Percentiles rank a stretch among this genome's conserved stretches.
These are phyloP conservation scores for Pseudolaguvia tuberculata DNA, from an alignment of 2,113 vertebrate species.

Conservation along the genomic window DNA sequence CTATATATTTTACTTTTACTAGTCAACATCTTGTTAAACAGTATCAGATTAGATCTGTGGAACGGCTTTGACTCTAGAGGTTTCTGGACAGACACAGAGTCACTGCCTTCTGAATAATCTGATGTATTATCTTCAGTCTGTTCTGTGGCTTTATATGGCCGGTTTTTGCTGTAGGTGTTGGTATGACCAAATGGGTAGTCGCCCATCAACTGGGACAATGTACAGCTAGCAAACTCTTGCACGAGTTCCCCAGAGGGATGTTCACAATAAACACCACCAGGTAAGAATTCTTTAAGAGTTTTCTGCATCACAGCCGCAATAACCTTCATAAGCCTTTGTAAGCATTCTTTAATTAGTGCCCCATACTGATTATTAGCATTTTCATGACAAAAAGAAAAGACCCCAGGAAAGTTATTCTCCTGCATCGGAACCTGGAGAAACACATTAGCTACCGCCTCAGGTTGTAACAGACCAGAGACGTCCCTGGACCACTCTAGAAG, in stretches of 20 bases:
- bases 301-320: conserved; percentile 61
- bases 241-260: conserved; percentile 51
- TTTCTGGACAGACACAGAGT: background rate
- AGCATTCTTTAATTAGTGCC: conserved; percentile 60
- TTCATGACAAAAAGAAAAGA: conserved; percentile 63
- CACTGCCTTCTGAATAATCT: background rate
- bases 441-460: conserved; percentile 57
- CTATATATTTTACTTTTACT: background rate
- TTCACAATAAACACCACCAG: conserved; percentile 61
- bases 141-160: background rate
- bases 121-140: background rate
- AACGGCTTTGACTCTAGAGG: background rate
- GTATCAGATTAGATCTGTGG: conserved; percentile 17
- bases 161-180: conserved; percentile 39
- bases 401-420: conserved; percentile 59
- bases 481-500: conserved; percentile 68
- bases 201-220: conserved; percentile 64
- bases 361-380: conserved; percentile 61
- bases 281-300: conserved; percentile 67
- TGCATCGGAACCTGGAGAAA: conserved; percentile 67
- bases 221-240: conserved; percentile 56
- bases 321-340: conserved; percentile 63
- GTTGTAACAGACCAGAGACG: conserved; percentile 58
- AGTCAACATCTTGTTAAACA: background rate
- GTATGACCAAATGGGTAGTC: conserved; percentile 60